Evolutionary conservation across 1,140 invertebrate genomes (phyloP).

Genomic region (Popillia japonica): DNA sequence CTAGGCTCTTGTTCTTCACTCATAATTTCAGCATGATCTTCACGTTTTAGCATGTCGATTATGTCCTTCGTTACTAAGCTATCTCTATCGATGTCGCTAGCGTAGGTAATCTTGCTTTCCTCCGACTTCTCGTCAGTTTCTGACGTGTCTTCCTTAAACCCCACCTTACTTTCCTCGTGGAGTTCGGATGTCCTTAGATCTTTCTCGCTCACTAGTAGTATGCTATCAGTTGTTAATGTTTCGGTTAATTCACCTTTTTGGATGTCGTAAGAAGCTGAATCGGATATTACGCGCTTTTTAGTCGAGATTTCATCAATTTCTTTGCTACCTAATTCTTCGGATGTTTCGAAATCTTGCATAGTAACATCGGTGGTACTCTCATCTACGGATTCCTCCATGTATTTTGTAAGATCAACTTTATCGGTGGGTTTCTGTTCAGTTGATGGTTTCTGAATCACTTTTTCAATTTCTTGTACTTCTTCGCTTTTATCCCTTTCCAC

Average conservation of each 20-base stretch:
- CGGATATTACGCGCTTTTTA: background rate
- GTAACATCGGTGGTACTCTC: conserved; percentile 36
- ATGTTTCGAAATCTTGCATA: conserved; percentile 39
- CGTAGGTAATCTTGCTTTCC: conserved; percentile 37
- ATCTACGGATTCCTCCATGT: conserved; percentile 40
- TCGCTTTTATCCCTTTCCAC: conserved; percentile 33
- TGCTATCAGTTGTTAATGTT: conserved; percentile 3
- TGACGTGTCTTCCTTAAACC: conserved; percentile 25
- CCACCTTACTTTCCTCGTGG: background rate
- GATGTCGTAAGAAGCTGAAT: conserved; percentile 13
- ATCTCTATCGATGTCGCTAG: conserved; percentile 30
- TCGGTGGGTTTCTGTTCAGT: conserved; percentile 7
- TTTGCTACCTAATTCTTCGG: conserved; percentile 38
- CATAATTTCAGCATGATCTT: background rate
- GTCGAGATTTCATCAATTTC: conserved; percentile 35
- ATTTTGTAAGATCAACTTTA: conserved; percentile 13
- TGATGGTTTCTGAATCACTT: background rate
- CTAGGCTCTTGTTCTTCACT: conserved; percentile 19
- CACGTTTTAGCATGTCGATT: conserved; percentile 2
- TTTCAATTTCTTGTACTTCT: conserved; percentile 8
- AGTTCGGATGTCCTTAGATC: conserved; percentile 22
- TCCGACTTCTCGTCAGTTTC: conserved; percentile 34
- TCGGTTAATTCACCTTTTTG: background rate
- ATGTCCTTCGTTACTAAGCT: conserved; percentile 29
- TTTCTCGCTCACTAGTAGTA: background rate